A percentile compares a stretch with the other conserved stretches of the same genome.
These are phyloP conservation scores for Tenthredo distinguenda DNA, from an alignment of 2,888 invertebrate species.

Conservation along the genomic window DNA sequence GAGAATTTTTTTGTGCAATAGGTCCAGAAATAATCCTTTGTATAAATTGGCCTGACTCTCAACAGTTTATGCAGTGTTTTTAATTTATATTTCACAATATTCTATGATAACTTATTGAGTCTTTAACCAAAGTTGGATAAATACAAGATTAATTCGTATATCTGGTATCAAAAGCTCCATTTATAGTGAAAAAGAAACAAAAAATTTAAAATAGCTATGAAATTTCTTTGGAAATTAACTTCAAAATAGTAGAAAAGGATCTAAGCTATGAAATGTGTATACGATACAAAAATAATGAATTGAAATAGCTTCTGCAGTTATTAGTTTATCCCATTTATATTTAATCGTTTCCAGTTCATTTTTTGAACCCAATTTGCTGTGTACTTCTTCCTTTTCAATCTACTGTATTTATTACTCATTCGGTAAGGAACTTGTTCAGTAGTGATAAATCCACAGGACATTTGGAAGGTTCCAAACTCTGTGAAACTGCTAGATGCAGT, in stretches of 20 bases:
- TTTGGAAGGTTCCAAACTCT: constrained; percentile 81
- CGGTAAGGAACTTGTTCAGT: background rate
- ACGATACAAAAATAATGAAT: background rate
- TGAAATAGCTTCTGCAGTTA: background rate
- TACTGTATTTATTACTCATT: constrained; percentile 19
- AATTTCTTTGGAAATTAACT: too few species aligned
- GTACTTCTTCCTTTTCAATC: constrained; percentile 56
- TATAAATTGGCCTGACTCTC: background rate
- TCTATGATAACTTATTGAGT: background rate
- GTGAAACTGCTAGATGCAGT: constrained; percentile 81
- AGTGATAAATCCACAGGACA: constrained; percentile 77
- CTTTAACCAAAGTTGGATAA: too few species aligned
- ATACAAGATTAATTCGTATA: too few species aligned
- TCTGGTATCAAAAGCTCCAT: too few species aligned
- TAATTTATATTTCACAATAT: constrained; percentile 37
- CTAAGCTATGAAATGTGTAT: too few species aligned
- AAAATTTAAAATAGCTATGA: too few species aligned
- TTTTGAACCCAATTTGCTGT: constrained; percentile 61
- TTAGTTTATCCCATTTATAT: background rate
- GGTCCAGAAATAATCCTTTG: background rate
- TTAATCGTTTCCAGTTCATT: constrained; percentile 14
- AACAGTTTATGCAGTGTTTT: background rate
- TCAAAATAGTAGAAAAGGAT: too few species aligned
- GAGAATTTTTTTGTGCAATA: background rate
- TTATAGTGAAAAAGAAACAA: too few species aligned